Evolutionary conservation across 53 echinoderm and acorn worm genomes (phyloP).

Genomic region (Mesocentrotus franciscanus): DNA sequence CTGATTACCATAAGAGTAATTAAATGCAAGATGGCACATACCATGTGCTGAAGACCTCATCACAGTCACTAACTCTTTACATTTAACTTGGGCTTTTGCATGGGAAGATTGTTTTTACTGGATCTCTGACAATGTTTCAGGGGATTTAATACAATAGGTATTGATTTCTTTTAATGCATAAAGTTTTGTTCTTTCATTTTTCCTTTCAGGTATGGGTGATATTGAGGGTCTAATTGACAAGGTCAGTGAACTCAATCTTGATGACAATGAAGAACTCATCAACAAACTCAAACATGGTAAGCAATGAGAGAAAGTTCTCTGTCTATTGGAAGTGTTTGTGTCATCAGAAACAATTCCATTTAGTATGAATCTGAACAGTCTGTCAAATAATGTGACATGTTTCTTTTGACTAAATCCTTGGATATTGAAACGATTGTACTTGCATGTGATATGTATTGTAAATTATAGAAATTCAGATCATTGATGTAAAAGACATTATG

Average conservation of each 20-base stretch:
- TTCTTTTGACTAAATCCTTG: neutral
- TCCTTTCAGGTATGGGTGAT: conserved; percentile 91
- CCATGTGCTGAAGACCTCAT: neutral
- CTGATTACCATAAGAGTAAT: too few relatives aligned
- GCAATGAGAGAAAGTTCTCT: neutral
- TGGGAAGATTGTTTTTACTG: too few relatives aligned
- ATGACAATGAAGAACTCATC: conserved; percentile 98
- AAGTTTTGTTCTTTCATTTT: neutral
- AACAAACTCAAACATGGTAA: conserved; percentile 99
- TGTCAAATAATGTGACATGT: neutral
- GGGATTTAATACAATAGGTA: too few relatives aligned
- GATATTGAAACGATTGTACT: too few relatives aligned
- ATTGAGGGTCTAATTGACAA: conserved; percentile 98
- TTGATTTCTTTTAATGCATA: too few relatives aligned
- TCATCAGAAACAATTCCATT: neutral
- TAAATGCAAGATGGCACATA: neutral
- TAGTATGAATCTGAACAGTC: neutral
- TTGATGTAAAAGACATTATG: too few relatives aligned
- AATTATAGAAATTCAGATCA: too few relatives aligned
- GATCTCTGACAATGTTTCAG: too few relatives aligned
- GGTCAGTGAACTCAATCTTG: conserved; percentile 96
- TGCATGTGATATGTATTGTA: too few relatives aligned
- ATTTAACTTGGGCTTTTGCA: neutral
- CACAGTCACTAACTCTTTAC: neutral
- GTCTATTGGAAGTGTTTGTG: neutral